Percentiles rank a stretch among this genome's conserved stretches.
Conservation (phyloP, 2,888 invertebrate species). For the Lingula anatina region DNA sequence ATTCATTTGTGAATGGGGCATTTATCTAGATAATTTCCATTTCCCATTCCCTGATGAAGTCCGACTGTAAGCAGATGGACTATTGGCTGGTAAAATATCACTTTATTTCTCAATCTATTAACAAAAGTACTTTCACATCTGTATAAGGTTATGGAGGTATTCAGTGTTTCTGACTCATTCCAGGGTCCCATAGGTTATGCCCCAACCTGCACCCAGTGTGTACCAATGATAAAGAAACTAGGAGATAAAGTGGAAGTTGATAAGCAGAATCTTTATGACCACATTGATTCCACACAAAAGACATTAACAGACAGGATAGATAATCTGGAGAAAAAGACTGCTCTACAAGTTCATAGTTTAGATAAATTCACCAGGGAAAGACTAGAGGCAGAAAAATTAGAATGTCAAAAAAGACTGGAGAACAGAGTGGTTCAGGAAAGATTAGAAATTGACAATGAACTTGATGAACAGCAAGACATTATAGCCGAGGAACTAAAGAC, state of each 20-base stretch:
- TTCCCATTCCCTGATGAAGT: too few species aligned
- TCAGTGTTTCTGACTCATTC: slow-evolving; percentile 9
- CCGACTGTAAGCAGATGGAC: too few species aligned
- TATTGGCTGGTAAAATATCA: too few species aligned
- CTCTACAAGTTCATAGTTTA: slow-evolving; percentile 27
- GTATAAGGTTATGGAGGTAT: too few species aligned
- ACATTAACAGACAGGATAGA: slow-evolving; percentile 76
- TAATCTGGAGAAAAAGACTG: slow-evolving; percentile 63
- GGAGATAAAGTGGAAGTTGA: slow-evolving; percentile 74
- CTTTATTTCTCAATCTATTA: too few species aligned
- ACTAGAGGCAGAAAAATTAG: slow-evolving; percentile 62
- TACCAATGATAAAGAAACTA: slow-evolving; percentile 83
- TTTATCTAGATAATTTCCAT: too few species aligned
- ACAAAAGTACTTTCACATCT: too few species aligned
- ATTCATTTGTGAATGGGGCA: too few species aligned
- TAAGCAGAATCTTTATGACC: slow-evolving; percentile 71
- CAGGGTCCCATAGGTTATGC: slow-evolving; percentile 75
- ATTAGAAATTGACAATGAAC: slow-evolving; percentile 54
- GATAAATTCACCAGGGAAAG: slow-evolving; percentile 57
- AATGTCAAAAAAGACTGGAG: slow-evolving; percentile 64
- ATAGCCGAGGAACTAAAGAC: slow-evolving; percentile 35
- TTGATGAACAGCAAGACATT: slow-evolving; percentile 20
- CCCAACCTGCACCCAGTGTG: slow-evolving; percentile 79
- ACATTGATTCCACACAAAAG: slow-evolving; percentile 74
- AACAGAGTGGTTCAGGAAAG: slow-evolving; percentile 60